Evolutionary conservation across 2,113 vertebrate genomes (phyloP).

Genomic region (Poeciliopsis occidentalis): DNA sequence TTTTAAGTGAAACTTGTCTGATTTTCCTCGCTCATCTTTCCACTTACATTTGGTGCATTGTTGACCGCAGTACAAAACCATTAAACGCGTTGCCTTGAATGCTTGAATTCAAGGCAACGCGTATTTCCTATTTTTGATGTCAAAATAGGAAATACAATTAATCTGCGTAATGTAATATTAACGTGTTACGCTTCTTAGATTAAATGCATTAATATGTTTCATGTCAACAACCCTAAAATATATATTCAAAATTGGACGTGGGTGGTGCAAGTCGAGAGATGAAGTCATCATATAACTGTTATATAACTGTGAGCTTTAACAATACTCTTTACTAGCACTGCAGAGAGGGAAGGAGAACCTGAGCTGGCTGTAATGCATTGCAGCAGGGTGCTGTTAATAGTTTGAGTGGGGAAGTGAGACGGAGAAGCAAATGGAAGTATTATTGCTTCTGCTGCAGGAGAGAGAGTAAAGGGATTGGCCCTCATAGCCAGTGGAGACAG

Average conservation of each 20-base stretch:
- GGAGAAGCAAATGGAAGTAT: neutral
- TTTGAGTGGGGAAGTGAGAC: constrained; percentile 9
- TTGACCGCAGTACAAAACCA: too few relatives aligned
- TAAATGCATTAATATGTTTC: too few relatives aligned
- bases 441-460: constrained; percentile 14
- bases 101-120: too few relatives aligned
- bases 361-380: constrained; percentile 39
- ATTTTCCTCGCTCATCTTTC: too few relatives aligned
- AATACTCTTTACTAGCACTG: constrained; percentile 18
- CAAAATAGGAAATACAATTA: too few relatives aligned
- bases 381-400: constrained; percentile 15
- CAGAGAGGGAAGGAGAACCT: constrained; percentile 1
- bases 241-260: neutral
- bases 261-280: constrained; percentile 11
- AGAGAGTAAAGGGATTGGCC: constrained; percentile 21
- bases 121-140: too few relatives aligned
- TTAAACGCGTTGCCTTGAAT: too few relatives aligned
- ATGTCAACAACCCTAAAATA: too few relatives aligned
- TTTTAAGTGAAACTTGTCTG: too few relatives aligned
- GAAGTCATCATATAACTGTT: constrained; percentile 17
- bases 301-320: constrained; percentile 26
- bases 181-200: too few relatives aligned
- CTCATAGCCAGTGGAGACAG: constrained; percentile 7
- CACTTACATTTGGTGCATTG: too few relatives aligned
- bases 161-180: too few relatives aligned